Evolutionary conservation across 2,113 vertebrate genomes (phyloP).

Genomic region (Scytalopus superciliaris): DNA sequence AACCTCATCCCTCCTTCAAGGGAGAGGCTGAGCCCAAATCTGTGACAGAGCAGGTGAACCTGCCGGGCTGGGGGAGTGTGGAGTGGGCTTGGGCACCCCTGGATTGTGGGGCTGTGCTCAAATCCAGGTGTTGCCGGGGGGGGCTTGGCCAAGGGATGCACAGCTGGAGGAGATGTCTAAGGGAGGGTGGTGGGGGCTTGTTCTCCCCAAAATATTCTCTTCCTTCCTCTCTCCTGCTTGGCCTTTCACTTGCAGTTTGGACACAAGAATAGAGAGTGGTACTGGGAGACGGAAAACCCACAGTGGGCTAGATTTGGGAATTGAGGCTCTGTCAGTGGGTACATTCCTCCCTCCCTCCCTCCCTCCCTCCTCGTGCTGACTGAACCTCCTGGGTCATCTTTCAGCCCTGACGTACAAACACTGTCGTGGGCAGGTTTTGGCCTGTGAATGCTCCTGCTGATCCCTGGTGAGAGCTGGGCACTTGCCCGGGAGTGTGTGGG

Average conservation of each 20-base stretch:
- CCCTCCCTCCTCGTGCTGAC: not conserved
- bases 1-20: rapidly evolving
- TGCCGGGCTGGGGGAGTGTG: not conserved
- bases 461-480: not conserved
- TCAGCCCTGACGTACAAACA: not conserved
- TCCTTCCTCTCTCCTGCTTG: not conserved
- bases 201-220: rapidly evolving
- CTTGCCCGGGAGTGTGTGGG: rapidly evolving
- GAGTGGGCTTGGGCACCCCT: rapidly evolving
- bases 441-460: not conserved
- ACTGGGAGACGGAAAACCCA: rapidly evolving
- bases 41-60: rapidly evolving
- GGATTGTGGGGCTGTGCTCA: rapidly evolving
- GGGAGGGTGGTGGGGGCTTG: rapidly evolving
- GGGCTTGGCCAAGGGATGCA: not conserved
- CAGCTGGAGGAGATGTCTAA: not conserved
- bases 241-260: not conserved
- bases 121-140: rapidly evolving
- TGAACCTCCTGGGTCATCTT: not conserved
- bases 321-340: rapidly evolving
- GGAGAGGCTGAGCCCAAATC: not conserved
- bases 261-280: rapidly evolving
- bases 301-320: not conserved
- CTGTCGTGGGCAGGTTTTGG: not conserved
- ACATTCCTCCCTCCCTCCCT: rapidly evolving